These are phyloP conservation scores for Oplegnathus fasciatus DNA, from an alignment of 2,113 vertebrate species.

Conservation along the genomic window DNA sequence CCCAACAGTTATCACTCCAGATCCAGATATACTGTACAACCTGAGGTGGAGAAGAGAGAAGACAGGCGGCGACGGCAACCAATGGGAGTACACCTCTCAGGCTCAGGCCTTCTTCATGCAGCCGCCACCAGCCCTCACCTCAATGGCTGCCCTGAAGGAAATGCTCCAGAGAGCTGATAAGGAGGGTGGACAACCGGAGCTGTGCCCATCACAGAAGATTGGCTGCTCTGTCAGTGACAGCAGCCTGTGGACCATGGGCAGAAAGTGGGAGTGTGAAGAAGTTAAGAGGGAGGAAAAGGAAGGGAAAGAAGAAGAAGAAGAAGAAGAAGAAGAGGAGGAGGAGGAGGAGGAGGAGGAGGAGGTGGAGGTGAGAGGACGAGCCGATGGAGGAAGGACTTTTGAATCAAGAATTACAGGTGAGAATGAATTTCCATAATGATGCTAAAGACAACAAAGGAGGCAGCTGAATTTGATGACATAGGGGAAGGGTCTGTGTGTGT, in stretches of 20 bases:
- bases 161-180: conserved; percentile 88
- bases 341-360: conserved; percentile 36
- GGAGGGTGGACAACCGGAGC: conserved; percentile 72
- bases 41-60: conserved; percentile 83
- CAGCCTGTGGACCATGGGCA: conserved; percentile 66
- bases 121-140: conserved; percentile 83
- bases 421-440: conserved; percentile 41
- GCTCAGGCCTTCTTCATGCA: conserved; percentile 80
- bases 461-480: background rate
- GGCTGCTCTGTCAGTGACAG: conserved; percentile 76
- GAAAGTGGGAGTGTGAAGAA: conserved; percentile 68
- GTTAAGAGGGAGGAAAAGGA: conserved; percentile 58
- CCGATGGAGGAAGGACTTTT: conserved; percentile 83
- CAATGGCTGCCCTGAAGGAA: conserved; percentile 85
- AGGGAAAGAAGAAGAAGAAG: conserved; percentile 54
- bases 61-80: conserved; percentile 70
- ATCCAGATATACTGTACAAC: conserved; percentile 86
- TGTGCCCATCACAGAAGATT: conserved; percentile 73
- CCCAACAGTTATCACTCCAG: conserved; percentile 81
- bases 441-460: background rate
- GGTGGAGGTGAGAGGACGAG: conserved; percentile 83
- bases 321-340: conserved; percentile 30
- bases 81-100: conserved; percentile 85
- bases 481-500: background rate
- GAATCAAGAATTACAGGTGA: conserved; percentile 83